Percentiles rank a stretch among this genome's conserved stretches.
These are phyloP conservation scores for Monoplex corrugatus DNA, from an alignment of 2,888 invertebrate species.

Conservation along the genomic window DNA sequence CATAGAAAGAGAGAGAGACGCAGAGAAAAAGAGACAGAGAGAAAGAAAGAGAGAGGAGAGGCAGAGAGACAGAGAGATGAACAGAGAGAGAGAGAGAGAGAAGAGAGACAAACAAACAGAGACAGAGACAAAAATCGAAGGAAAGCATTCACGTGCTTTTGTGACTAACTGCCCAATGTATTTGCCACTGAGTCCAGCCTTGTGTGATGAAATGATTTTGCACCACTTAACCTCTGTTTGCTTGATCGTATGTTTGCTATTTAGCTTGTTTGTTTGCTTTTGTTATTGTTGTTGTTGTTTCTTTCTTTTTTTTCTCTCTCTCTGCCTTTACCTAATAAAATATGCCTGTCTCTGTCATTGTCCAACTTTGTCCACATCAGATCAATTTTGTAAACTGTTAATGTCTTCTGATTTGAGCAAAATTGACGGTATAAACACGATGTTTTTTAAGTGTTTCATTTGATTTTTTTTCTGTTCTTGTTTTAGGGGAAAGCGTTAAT, in stretches of 20 bases:
- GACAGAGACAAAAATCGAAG: too few relatives aligned
- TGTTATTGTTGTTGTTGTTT: neutral
- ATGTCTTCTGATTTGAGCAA: too few relatives aligned
- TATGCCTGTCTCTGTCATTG: neutral
- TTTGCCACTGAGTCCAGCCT: neutral
- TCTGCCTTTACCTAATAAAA: neutral
- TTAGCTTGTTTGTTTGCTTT: neutral
- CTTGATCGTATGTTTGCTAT: neutral
- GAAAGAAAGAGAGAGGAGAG: neutral
- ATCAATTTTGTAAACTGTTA: too few relatives aligned
- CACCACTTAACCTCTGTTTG: neutral
- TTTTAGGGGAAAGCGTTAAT: constrained; percentile 50
- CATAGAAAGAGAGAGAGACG: neutral
- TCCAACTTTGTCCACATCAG: too few relatives aligned
- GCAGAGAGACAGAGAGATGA: too few relatives aligned
- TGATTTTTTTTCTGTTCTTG: neutral
- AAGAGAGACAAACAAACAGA: too few relatives aligned
- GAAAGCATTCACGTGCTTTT: neutral
- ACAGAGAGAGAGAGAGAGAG: too few relatives aligned
- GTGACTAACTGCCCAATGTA: neutral
- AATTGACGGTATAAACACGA: too few relatives aligned
- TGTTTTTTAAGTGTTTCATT: too few relatives aligned
- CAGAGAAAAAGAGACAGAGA: neutral
- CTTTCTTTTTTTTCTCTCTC: neutral
- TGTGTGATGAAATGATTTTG: neutral